phyloP scores from a whole-genome alignment of 1,140 invertebrate species.

The Leptoteleia sp. region DNA sequence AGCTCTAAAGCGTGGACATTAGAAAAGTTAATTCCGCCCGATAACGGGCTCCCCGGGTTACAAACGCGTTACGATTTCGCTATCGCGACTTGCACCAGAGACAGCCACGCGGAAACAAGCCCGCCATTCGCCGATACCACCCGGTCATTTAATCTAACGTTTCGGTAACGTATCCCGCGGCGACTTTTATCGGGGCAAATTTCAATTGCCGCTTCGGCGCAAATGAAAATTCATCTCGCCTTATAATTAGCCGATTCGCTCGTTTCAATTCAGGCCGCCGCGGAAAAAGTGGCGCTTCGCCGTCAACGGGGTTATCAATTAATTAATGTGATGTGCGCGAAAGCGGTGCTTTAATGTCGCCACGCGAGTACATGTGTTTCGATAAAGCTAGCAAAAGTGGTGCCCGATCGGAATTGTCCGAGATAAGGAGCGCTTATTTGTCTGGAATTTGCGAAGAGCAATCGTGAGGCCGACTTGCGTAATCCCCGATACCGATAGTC shows the following conservation, averaged over 20 bases:
- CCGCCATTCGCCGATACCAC: too few relatives aligned
- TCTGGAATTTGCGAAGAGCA: constrained; percentile 1
- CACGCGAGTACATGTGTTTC: constrained; percentile 18
- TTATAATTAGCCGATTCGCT: constrained; percentile 34
- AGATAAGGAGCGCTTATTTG: background rate
- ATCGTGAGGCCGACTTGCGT: background rate
- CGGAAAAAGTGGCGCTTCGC: background rate
- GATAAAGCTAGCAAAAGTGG: constrained; percentile 7
- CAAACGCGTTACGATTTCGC: too few relatives aligned
- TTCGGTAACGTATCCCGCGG: constrained; percentile 37
- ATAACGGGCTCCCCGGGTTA: too few relatives aligned
- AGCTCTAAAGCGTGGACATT: too few relatives aligned
- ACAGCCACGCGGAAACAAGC: too few relatives aligned
- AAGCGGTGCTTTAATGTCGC: constrained; percentile 13
- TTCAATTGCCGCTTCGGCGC: constrained; percentile 29
- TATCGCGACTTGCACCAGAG: too few relatives aligned
- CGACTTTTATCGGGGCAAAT: constrained; percentile 36
- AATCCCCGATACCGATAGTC: background rate
- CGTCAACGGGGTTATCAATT: constrained; percentile 24
- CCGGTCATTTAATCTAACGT: constrained; percentile 26
- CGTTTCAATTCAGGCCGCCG: constrained; percentile 20
- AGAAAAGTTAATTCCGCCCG: too few relatives aligned
- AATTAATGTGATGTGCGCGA: constrained; percentile 13
- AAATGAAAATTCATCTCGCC: constrained; percentile 44
- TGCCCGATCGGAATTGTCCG: constrained; percentile 1